Evolutionary conservation across 2,797 vertebrate genomes (phyloP).

Genomic region (Pampus argenteus): DNA sequence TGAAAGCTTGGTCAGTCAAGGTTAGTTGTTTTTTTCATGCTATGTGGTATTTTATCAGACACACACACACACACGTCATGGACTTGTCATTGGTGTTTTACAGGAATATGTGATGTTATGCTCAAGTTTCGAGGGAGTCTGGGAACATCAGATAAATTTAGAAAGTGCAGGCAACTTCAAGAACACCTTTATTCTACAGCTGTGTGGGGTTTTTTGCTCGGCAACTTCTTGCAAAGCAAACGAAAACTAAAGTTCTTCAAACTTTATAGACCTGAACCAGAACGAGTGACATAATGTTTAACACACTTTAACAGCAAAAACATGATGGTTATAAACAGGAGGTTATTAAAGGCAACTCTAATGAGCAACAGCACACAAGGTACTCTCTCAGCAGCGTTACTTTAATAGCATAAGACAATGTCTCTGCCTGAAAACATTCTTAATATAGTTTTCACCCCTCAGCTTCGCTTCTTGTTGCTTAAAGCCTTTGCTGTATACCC

Average conservation of each 20-base stretch:
- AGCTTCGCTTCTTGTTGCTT: slow-evolving; percentile 21
- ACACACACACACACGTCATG: not conserved
- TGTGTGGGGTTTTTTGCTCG: not conserved
- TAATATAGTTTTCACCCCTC: slow-evolving; percentile 49
- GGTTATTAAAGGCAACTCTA: slow-evolving; percentile 47
- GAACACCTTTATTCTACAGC: not conserved
- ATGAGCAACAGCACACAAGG: slow-evolving; percentile 33
- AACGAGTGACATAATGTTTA: not conserved
- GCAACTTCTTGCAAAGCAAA: not conserved
- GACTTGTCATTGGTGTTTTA: not conserved
- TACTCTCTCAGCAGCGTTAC: slow-evolving; percentile 23
- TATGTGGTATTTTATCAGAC: not conserved
- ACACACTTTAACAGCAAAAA: slow-evolving; percentile 21
- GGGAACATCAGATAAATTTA: not conserved
- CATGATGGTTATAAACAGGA: slow-evolving; percentile 11
- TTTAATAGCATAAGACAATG: slow-evolving; percentile 44
- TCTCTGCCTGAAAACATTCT: slow-evolving; percentile 46
- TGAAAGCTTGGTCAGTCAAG: slow-evolving; percentile 1
- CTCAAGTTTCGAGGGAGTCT: not conserved
- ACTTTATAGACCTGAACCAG: not conserved
- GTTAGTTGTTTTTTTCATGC: not conserved
- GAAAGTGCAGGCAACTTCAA: not conserved
- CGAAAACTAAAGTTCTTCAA: not conserved
- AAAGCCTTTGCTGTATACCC: slow-evolving; percentile 2
- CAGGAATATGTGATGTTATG: not conserved